phyloP scores from a whole-genome alignment of 2,113 vertebrate species.

The Crypturellus undulatus region DNA sequence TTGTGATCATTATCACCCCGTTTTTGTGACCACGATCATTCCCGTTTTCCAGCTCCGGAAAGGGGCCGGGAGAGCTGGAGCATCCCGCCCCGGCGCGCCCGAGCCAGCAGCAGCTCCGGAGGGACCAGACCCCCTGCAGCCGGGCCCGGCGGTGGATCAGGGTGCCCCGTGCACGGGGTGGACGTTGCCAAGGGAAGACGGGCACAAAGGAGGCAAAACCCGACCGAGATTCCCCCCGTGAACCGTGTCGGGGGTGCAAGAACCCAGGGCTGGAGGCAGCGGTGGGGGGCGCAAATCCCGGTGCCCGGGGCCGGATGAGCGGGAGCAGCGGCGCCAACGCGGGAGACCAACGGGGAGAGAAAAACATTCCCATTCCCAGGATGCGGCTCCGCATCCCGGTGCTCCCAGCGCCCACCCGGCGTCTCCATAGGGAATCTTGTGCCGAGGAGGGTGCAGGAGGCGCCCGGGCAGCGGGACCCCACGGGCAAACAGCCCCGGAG shows the following conservation, averaged over 20 bases:
- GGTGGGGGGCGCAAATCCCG: neutral
- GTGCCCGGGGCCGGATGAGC: no score
- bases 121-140: neutral
- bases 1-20: no score
- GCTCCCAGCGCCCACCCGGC: neutral
- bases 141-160: accelerated
- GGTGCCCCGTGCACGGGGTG: neutral
- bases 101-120: accelerated
- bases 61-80: neutral
- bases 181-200: accelerated
- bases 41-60: neutral
- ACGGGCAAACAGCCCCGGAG: neutral
- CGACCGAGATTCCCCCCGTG: accelerated
- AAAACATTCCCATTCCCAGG: neutral
- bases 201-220: neutral
- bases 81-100: neutral
- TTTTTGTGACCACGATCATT: neutral
- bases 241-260: neutral
- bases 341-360: neutral
- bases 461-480: neutral
- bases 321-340: no score
- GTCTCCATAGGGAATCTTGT: neutral
- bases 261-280: neutral
- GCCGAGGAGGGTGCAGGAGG: neutral
- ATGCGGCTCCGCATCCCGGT: neutral